Conservation (phyloP, 2,797 vertebrate genomes). For the Podargus strigoides region DNA sequence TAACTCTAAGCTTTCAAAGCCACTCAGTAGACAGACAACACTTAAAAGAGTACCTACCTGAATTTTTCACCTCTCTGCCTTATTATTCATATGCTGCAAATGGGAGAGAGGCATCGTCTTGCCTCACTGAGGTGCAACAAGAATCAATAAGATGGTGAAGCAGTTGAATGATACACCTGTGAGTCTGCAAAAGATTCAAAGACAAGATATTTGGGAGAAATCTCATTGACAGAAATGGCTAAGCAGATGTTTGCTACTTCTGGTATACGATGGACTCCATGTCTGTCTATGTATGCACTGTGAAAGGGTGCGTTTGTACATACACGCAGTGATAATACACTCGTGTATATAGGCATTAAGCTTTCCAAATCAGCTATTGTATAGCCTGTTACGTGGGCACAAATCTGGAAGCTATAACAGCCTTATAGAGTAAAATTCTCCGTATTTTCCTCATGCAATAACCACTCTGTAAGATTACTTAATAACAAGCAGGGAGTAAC, state of each 20-base stretch:
- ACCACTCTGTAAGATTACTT: not conserved
- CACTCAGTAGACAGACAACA: not conserved
- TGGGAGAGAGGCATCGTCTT: not conserved
- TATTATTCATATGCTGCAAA: not conserved
- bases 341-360: not conserved
- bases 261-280: not conserved
- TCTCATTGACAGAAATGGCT: not conserved
- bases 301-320: not conserved
- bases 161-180: not conserved
- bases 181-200: not conserved
- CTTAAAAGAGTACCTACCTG: not conserved
- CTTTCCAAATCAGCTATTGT: not conserved
- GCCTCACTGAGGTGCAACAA: not conserved
- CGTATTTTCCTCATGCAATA: not conserved
- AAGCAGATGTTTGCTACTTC: not conserved
- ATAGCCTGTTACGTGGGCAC: not conserved
- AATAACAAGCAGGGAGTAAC: not conserved
- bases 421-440: not conserved
- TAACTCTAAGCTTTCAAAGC: not conserved
- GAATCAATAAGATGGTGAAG: not conserved
- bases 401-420: not conserved
- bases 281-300: not conserved
- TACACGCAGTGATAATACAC: not conserved
- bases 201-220: not conserved
- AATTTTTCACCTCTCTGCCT: not conserved